Conservation (phyloP, 2,888 invertebrate genomes). For the Tethea ocularis region DNA sequence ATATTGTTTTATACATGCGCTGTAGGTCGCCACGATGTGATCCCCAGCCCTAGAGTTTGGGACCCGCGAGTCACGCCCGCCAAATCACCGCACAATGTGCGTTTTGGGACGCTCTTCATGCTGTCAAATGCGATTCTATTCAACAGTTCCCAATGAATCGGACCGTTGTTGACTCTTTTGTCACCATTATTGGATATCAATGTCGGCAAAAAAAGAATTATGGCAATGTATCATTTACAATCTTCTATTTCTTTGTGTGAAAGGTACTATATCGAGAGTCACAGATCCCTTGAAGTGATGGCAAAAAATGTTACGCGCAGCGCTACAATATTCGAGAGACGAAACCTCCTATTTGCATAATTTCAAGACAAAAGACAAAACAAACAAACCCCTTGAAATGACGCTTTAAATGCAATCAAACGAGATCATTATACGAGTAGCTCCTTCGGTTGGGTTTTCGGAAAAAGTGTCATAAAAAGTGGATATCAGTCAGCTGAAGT, state of each 20-base stretch:
- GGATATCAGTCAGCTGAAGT: slow-evolving; percentile 62
- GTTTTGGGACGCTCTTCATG: slow-evolving; percentile 39
- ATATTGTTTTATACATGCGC: not conserved
- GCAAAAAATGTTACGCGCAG: slow-evolving; percentile 11
- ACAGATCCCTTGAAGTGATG: not conserved
- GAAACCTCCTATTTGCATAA: slow-evolving; percentile 64
- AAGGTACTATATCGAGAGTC: not conserved
- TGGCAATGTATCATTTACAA: slow-evolving; percentile 37
- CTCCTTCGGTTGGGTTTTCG: slow-evolving; percentile 42
- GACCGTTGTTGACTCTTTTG: slow-evolving; percentile 43
- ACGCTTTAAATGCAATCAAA: slow-evolving; percentile 74
- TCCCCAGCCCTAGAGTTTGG: not conserved
- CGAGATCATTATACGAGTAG: slow-evolving; percentile 72
- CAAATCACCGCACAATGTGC: slow-evolving; percentile 41
- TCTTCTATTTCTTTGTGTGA: slow-evolving; percentile 13
- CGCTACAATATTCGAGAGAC: slow-evolving; percentile 22
- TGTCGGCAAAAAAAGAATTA: slow-evolving; percentile 37
- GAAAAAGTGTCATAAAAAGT: slow-evolving; percentile 65
- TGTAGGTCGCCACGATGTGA: not conserved
- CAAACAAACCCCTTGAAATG: slow-evolving; percentile 75
- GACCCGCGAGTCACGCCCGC: slow-evolving; percentile 23
- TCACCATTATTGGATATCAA: slow-evolving; percentile 49
- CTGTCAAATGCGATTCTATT: slow-evolving; percentile 41
- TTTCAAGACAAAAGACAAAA: slow-evolving; percentile 57
- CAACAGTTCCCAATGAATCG: slow-evolving; percentile 28